Conservation (phyloP, 2,888 invertebrate species). For the Drosophila eohydei region DNA sequence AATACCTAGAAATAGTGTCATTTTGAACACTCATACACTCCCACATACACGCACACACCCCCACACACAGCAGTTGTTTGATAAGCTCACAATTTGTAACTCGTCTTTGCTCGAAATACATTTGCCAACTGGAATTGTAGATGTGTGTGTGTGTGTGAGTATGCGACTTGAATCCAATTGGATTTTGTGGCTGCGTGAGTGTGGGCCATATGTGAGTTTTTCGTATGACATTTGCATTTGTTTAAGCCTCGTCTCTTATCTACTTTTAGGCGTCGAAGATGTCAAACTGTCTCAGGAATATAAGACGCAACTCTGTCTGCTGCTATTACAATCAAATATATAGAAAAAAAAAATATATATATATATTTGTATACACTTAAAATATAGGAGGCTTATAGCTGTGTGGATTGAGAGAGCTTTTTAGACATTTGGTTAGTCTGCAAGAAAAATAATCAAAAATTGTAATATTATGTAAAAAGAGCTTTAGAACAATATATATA, state of each 20-base stretch:
- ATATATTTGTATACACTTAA: background rate
- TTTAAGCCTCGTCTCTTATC: conserved; percentile 40
- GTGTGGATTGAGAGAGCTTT: background rate
- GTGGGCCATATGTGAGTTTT: conserved; percentile 21
- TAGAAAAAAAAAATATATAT: background rate
- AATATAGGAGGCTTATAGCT: background rate
- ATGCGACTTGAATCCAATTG: conserved; percentile 47
- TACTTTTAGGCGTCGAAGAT: conserved; percentile 45
- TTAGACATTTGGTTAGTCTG: background rate
- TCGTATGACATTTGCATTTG: conserved; percentile 38
- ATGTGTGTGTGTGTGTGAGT: conserved; percentile 20
- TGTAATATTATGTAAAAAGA: background rate
- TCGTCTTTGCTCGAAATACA: conserved; percentile 64
- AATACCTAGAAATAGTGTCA: conserved; percentile 55
- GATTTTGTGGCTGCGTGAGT: conserved; percentile 7
- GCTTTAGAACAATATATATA: background rate
- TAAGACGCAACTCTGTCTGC: conserved; percentile 15
- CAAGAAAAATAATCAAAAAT: no score
- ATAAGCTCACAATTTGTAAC: conserved; percentile 64
- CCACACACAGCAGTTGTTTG: background rate
- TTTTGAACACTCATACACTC: conserved; percentile 26
- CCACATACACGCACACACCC: background rate
- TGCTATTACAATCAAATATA: conserved; percentile 22
- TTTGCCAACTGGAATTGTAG: conserved; percentile 60
- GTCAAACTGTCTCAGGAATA: conserved; percentile 39